A percentile compares a stretch with the other conserved stretches of the same genome.
Evolutionary conservation across 23 tunicate species (phyloP).

Genomic region (Ciona savignyi): DNA sequence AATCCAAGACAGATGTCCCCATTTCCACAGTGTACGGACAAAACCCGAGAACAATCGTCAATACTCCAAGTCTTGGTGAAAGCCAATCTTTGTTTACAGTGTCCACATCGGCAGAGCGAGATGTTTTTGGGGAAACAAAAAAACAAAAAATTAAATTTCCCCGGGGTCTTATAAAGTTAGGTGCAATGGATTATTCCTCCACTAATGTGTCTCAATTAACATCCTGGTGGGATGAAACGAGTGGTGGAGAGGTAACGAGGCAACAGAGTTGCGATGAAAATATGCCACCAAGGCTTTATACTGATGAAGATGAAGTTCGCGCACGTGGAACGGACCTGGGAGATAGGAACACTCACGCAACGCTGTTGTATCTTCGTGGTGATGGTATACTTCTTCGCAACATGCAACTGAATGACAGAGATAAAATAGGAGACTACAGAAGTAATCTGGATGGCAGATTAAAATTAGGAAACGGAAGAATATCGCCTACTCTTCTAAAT

Average conservation of each 20-base stretch:
- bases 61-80: not conserved
- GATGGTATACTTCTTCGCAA: constrained; percentile 46
- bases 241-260: not conserved
- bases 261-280: constrained; percentile 13
- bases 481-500: not conserved
- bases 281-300: constrained; percentile 12
- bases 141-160: constrained; percentile 17
- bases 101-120: constrained; percentile 4
- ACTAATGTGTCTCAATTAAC: constrained; percentile 53
- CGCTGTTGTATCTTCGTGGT: constrained; percentile 69
- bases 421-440: not conserved
- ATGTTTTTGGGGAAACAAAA: constrained; percentile 12
- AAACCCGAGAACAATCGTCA: not conserved
- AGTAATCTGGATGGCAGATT: not conserved
- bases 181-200: constrained; percentile 43
- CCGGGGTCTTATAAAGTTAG: constrained; percentile 17
- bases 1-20: not conserved
- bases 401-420: constrained; percentile 6
- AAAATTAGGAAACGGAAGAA: not conserved
- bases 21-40: constrained; percentile 2
- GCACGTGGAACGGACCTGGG: constrained; percentile 1
- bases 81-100: constrained; percentile 35
- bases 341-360: constrained; percentile 12
- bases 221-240: constrained; percentile 40
- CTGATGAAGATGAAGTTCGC: constrained; percentile 21